phyloP scores from a whole-genome alignment of 2,888 invertebrate species.

The Alloplasta piceator region DNA sequence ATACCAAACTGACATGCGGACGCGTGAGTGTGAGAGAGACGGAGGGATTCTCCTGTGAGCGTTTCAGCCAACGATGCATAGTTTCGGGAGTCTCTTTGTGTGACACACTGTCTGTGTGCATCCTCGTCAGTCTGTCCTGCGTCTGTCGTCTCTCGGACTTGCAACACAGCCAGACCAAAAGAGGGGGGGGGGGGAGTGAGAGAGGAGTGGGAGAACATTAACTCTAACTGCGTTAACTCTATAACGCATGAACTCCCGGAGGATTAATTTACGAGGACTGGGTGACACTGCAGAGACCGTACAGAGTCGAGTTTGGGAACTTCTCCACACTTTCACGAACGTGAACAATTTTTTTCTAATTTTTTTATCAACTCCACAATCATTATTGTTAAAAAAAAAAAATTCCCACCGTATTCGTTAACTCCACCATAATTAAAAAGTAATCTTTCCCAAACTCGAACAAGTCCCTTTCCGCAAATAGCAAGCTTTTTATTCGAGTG shows the following conservation, averaged over 20 bases:
- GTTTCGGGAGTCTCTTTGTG: constrained; percentile 26
- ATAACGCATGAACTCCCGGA: constrained; percentile 46
- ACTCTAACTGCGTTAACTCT: constrained; percentile 49
- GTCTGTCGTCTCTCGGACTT: constrained; percentile 19
- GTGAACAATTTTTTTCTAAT: constrained; percentile 5
- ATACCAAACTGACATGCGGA: constrained; percentile 48
- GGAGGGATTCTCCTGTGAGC: constrained; percentile 20
- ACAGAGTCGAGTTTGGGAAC: constrained; percentile 29
- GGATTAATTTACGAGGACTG: constrained; percentile 49
- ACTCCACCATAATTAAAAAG: too few relatives aligned
- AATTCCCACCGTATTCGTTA: too few relatives aligned
- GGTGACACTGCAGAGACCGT: constrained; percentile 37
- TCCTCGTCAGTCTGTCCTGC: constrained; percentile 22
- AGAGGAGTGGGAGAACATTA: constrained; percentile 4
- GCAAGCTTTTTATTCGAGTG: too few relatives aligned
- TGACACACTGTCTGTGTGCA: constrained; percentile 20
- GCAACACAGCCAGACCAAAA: neutral
- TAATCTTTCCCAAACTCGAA: too few relatives aligned
- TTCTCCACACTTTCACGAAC: constrained; percentile 3
- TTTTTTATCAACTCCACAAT: neutral
- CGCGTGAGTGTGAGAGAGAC: constrained; percentile 49
- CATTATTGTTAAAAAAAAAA: too few relatives aligned
- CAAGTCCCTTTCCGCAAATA: too few relatives aligned
- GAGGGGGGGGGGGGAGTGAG: constrained; percentile 23
- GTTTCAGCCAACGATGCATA: constrained; percentile 45